Conservation (phyloP, 2,888 invertebrate genomes). For the Dynastes hyllus region DNA sequence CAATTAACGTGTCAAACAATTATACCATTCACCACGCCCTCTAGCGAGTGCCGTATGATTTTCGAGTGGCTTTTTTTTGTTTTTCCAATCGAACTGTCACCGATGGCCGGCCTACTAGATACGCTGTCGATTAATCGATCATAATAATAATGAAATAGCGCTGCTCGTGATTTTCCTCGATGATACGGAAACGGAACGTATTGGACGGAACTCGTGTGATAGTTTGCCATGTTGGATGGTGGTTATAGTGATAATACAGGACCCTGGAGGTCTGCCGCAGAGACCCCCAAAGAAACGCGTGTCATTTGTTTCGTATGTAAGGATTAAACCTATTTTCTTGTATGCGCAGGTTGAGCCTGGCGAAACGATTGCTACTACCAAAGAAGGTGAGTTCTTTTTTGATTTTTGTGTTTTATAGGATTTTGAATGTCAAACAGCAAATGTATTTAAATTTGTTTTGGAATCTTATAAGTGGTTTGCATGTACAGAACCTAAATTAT, state of each 20-base stretch:
- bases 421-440: too few species aligned
- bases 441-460: too few species aligned
- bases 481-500: too few species aligned
- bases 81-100: too few species aligned
- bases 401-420: background rate
- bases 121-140: too few species aligned
- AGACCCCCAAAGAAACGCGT: constrained; percentile 60
- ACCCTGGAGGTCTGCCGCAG: constrained; percentile 73
- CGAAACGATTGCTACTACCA: constrained; percentile 88
- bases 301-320: constrained; percentile 68
- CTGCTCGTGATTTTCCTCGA: too few species aligned
- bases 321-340: constrained; percentile 67
- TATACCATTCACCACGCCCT: background rate
- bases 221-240: constrained; percentile 74
- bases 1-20: background rate
- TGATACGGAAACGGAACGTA: background rate
- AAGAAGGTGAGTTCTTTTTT: constrained; percentile 82
- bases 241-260: constrained; percentile 79
- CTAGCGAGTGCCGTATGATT: too few species aligned
- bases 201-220: constrained; percentile 30
- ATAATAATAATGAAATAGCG: too few species aligned
- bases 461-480: too few species aligned
- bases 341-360: constrained; percentile 76
- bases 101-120: too few species aligned
- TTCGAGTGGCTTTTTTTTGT: too few species aligned